Evolutionary conservation across 1,140 invertebrate genomes (phyloP).

Genomic region (Paracyclopina nana): DNA sequence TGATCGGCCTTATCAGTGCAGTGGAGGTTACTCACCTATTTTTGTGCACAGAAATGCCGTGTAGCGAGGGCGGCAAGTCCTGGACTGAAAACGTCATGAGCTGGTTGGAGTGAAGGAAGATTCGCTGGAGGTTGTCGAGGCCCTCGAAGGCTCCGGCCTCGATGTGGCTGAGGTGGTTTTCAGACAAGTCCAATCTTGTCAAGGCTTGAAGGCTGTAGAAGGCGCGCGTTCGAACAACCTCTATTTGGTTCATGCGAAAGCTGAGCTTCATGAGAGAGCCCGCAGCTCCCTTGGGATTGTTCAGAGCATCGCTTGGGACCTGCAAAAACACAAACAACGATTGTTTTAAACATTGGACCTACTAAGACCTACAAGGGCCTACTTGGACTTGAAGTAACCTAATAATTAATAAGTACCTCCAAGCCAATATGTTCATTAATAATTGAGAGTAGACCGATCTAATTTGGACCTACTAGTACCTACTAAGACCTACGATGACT

Average conservation of each 20-base stretch:
- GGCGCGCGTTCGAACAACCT: not conserved
- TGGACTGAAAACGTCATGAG: not conserved
- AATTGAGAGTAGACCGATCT: too few relatives aligned
- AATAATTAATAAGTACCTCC: too few relatives aligned
- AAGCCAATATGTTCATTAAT: too few relatives aligned
- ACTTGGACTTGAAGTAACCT: too few relatives aligned
- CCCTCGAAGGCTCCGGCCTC: conserved; percentile 8
- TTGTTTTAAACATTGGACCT: too few relatives aligned
- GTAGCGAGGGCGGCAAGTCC: conserved; percentile 3
- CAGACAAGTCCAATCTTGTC: conserved; percentile 5
- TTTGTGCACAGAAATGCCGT: conserved; percentile 11
- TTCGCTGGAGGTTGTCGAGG: not conserved
- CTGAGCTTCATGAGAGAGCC: conserved; percentile 1
- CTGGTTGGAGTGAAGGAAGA: conserved; percentile 10
- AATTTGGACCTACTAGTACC: too few relatives aligned
- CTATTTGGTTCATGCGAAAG: conserved; percentile 1
- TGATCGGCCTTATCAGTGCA: too few relatives aligned
- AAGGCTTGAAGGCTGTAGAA: not conserved
- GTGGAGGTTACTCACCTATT: conserved; percentile 5
- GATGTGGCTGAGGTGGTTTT: not conserved
- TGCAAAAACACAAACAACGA: too few relatives aligned
- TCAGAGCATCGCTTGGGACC: conserved; percentile 3
- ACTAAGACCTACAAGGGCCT: too few relatives aligned
- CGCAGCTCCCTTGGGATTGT: not conserved
- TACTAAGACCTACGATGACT: too few relatives aligned